Percentiles rank a stretch among this genome's conserved stretches.
Evolutionary conservation across 2,888 invertebrate genomes (phyloP).

Genomic region (Auanema sp.): DNA sequence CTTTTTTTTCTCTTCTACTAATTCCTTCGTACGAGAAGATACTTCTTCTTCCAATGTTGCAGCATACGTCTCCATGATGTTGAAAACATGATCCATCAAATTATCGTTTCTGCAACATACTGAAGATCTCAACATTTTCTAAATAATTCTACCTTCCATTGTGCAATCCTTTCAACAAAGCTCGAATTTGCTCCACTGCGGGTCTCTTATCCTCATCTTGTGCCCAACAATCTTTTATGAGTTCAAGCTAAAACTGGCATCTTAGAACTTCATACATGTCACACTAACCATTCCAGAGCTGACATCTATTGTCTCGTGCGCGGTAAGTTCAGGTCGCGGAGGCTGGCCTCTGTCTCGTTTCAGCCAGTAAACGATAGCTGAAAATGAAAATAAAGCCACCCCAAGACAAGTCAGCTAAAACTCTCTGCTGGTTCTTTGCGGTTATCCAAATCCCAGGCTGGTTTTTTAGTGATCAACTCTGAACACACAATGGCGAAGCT

Average conservation of each 20-base stretch:
- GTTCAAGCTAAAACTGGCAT: constrained; percentile 26
- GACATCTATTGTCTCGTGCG: constrained; percentile 30
- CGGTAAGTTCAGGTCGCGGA: constrained; percentile 10
- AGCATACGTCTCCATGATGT: constrained; percentile 55
- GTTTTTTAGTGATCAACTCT: constrained; percentile 33
- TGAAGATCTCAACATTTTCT: too few species aligned
- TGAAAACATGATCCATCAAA: constrained; percentile 62
- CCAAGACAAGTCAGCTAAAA: constrained; percentile 6
- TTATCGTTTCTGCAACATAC: constrained; percentile 24
- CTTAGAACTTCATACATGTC: background rate
- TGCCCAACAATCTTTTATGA: constrained; percentile 52
- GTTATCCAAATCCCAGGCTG: constrained; percentile 49
- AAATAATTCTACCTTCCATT: constrained; percentile 21
- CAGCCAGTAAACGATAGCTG: constrained; percentile 21
- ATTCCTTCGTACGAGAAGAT: constrained; percentile 48
- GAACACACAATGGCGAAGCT: constrained; percentile 50
- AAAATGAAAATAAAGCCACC: too few species aligned
- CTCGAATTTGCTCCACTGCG: constrained; percentile 32
- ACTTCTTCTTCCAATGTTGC: constrained; percentile 50
- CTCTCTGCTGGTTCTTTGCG: constrained; percentile 42
- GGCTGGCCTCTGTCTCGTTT: constrained; percentile 11
- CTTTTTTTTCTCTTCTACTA: constrained; percentile 56
- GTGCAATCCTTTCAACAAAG: constrained; percentile 45
- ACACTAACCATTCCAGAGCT: constrained; percentile 27
- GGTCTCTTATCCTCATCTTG: constrained; percentile 45